Evolutionary conservation across 2,888 invertebrate species (phyloP).

Genomic region (Dione vanillae): DNA sequence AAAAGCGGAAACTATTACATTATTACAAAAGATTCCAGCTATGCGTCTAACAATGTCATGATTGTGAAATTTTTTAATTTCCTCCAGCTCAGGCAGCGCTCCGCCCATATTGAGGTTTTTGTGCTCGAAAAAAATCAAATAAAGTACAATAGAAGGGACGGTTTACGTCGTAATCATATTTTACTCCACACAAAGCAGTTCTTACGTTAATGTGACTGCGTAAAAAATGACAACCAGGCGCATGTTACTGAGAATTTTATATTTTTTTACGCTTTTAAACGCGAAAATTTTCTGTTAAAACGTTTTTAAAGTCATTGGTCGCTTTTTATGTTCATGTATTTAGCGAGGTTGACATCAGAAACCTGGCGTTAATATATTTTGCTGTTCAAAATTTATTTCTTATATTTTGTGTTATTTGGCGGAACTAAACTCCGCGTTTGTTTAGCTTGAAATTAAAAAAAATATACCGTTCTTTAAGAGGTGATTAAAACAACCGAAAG

Average conservation of each 20-base stretch:
- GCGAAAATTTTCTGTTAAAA: constrained; percentile 31
- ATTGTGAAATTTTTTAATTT: constrained; percentile 60
- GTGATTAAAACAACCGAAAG: neutral
- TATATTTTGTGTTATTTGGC: too few species aligned
- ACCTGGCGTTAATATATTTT: too few species aligned
- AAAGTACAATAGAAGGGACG: constrained; percentile 77
- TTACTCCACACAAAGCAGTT: constrained; percentile 77
- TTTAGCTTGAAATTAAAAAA: too few species aligned
- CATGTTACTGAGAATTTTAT: constrained; percentile 59
- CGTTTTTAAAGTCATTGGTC: constrained; percentile 42
- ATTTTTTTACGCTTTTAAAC: constrained; percentile 45
- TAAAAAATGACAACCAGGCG: constrained; percentile 77
- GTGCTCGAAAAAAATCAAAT: constrained; percentile 67
- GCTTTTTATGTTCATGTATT: neutral
- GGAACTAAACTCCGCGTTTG: too few species aligned
- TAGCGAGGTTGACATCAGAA: too few species aligned
- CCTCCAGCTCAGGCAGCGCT: constrained; percentile 54
- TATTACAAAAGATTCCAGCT: constrained; percentile 40
- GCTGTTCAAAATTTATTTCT: too few species aligned
- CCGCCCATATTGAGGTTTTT: constrained; percentile 66
- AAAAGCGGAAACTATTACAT: constrained; percentile 32
- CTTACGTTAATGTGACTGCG: constrained; percentile 76
- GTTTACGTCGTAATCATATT: constrained; percentile 80
- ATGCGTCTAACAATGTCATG: constrained; percentile 37
- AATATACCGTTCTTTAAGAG: too few species aligned